Percentiles rank a stretch among this genome's conserved stretches.
Evolutionary conservation across 2,113 vertebrate genomes (phyloP).

Genomic region (Tragelaphus buxtoni): DNA sequence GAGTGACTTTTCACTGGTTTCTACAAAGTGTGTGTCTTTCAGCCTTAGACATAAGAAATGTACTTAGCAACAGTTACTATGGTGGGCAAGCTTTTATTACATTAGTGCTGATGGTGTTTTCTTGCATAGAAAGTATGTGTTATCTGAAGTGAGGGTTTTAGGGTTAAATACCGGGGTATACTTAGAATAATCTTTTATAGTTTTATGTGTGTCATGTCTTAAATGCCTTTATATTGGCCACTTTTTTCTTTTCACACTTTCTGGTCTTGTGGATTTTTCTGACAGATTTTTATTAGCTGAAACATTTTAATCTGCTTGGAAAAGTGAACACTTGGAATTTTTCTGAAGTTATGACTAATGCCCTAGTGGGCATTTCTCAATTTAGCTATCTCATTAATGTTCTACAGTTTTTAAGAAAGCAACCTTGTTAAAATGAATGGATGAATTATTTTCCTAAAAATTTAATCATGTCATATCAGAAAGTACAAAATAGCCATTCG

Average conservation of each 20-base stretch:
- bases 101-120: constrained; percentile 37
- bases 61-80: constrained; percentile 41
- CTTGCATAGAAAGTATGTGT: background rate
- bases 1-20: constrained; percentile 37
- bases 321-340: constrained; percentile 42
- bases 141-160: constrained; percentile 31
- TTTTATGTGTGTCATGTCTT: background rate
- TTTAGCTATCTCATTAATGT: constrained; percentile 37
- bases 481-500: constrained; percentile 24
- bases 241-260: constrained; percentile 15
- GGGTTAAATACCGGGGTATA: background rate
- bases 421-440: background rate
- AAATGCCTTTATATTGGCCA: background rate
- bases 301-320: constrained; percentile 53
- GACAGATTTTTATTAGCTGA: constrained; percentile 42
- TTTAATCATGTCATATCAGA: background rate
- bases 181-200: background rate
- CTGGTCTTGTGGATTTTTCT: constrained; percentile 12
- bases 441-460: constrained; percentile 29
- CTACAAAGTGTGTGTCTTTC: constrained; percentile 24
- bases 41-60: background rate
- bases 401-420: constrained; percentile 44
- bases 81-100: constrained; percentile 5
- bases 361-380: constrained; percentile 34
- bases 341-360: constrained; percentile 37